Evolutionary conservation across 2,888 invertebrate genomes (phyloP), one percentile per base, ranked within the genome.

Genomic region (Mesorhabditis belari): DNA sequence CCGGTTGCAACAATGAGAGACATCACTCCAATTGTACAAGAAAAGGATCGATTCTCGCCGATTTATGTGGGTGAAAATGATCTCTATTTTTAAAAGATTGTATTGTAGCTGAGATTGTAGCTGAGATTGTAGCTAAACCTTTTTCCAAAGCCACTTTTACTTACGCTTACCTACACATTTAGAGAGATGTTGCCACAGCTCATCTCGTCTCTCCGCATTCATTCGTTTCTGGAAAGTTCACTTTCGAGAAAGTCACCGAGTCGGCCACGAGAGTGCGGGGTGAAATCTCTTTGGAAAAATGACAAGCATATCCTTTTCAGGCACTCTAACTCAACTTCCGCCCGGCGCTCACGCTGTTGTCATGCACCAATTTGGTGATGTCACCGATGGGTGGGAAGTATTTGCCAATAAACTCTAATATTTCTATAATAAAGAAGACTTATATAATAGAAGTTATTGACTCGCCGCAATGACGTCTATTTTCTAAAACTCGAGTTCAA

Each of bases 351-450:
- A 73, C 55, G 73, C 73, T 19, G 60, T 73, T 5, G 68, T 71
- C 3, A 57, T 73, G 2, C 73, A 73, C 51, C 66, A 71, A 35
- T 73, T 67, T 35, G 73, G 73, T 4, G 73, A 73, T 29, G 62
- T 65, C 2, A 67, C 70, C 2, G 66, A 66, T 50, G 65, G 65
- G 44, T 35, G n/a, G n/a, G n/a, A 17, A 35, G 44, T 35, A n/a
- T 35, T 35, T 9, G 44, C 44, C n/a, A 35, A n/a, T n/a, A n/a
- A n/a, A n/a, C n/a, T n/a, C n/a, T n/a, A n/a, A n/a, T n/a, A n/a
- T n/a, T n/a, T n/a, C n/a, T n/a, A n/a, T n/a, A n/a, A n/a, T n/a
- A n/a, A n/a, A n/a, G n/a, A n/a, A n/a, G n/a, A n/a, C n/a, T n/a
- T n/a, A n/a, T n/a, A n/a, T n/a, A n/a, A n/a, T n/a, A n/a, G n/a